phyloP scores from a whole-genome alignment of 2,797 vertebrate genomes.

The Aeoliscus strigatus region DNA sequence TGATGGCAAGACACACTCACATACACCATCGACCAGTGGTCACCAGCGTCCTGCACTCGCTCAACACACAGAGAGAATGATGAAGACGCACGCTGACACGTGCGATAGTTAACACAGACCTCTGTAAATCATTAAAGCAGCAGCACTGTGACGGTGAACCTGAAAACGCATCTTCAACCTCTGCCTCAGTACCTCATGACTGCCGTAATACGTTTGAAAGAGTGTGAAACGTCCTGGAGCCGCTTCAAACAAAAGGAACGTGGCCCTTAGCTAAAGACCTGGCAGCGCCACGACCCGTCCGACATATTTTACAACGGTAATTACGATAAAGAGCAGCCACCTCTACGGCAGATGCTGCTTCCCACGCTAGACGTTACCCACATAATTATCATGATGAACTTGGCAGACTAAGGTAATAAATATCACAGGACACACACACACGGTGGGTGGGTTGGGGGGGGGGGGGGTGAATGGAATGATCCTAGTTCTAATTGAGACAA shows the following conservation, averaged over 20 bases:
- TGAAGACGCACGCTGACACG: slow-evolving; percentile 29
- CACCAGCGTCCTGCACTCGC: slow-evolving; percentile 25
- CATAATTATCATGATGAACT: slow-evolving; percentile 69
- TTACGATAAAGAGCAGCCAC: slow-evolving; percentile 45
- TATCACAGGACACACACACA: slow-evolving; percentile 30
- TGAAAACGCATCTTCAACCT: slow-evolving; percentile 28
- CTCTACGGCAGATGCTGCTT: slow-evolving; percentile 46
- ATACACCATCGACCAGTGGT: slow-evolving; percentile 20
- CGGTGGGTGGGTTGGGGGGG: too few relatives aligned
- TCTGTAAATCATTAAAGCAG: slow-evolving; percentile 27
- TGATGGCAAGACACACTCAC: slow-evolving; percentile 6
- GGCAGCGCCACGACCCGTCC: slow-evolving; percentile 29
- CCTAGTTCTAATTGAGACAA: too few relatives aligned
- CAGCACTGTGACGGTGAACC: slow-evolving; percentile 9
- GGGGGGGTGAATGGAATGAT: too few relatives aligned
- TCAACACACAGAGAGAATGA: slow-evolving; percentile 33
- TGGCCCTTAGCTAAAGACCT: slow-evolving; percentile 43
- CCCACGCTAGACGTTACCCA: slow-evolving; percentile 47
- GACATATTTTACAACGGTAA: slow-evolving; percentile 55
- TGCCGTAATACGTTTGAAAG: slow-evolving; percentile 48
- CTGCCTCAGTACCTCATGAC: slow-evolving; percentile 18
- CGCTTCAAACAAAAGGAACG: slow-evolving; percentile 32
- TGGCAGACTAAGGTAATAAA: slow-evolving; percentile 53
- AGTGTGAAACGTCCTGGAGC: slow-evolving; percentile 12
- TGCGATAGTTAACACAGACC: slow-evolving; percentile 17